These are phyloP conservation scores for Chelon auratus DNA, from an alignment of 2,797 vertebrate species.

Conservation along the genomic window DNA sequence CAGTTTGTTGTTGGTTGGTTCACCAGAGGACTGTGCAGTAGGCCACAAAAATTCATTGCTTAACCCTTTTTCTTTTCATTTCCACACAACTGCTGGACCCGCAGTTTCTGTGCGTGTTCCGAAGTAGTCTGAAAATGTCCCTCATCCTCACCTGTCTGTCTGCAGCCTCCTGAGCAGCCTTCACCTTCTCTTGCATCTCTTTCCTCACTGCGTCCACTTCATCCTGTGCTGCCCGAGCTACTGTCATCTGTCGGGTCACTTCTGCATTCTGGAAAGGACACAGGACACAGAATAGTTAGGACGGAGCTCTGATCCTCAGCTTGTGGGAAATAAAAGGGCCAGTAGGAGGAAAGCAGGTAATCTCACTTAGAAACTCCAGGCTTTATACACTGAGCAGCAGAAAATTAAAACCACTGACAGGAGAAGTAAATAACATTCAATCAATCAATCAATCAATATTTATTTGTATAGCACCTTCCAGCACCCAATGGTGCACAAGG, in stretches of 20 bases:
- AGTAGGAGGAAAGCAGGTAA: constrained; percentile 1
- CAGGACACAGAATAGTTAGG: constrained; percentile 14
- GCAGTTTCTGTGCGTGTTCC: neutral
- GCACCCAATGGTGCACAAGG: too few relatives aligned
- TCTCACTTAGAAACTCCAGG: neutral
- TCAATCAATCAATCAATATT: too few relatives aligned
- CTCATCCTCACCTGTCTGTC: constrained; percentile 86
- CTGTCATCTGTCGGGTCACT: constrained; percentile 94
- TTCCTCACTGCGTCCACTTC: constrained; percentile 90
- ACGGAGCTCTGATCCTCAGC: constrained; percentile 2
- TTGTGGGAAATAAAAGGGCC: constrained; percentile 1
- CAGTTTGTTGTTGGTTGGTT: neutral
- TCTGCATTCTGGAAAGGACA: constrained; percentile 89
- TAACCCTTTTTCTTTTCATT: neutral
- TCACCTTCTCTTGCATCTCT: constrained; percentile 92
- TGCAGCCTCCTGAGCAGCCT: constrained; percentile 86
- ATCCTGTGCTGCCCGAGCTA: constrained; percentile 90
- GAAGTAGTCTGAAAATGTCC: neutral
- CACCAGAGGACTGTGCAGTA: neutral
- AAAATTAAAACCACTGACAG: too few relatives aligned
- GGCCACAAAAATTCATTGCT: neutral
- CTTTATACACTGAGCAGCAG: neutral
- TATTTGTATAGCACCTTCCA: too few relatives aligned
- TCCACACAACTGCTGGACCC: neutral
- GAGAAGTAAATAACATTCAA: too few relatives aligned